Base-by-base conservation (phyloP, 2,888 invertebrate genomes). In the Xestia sexstrigata region DNA sequence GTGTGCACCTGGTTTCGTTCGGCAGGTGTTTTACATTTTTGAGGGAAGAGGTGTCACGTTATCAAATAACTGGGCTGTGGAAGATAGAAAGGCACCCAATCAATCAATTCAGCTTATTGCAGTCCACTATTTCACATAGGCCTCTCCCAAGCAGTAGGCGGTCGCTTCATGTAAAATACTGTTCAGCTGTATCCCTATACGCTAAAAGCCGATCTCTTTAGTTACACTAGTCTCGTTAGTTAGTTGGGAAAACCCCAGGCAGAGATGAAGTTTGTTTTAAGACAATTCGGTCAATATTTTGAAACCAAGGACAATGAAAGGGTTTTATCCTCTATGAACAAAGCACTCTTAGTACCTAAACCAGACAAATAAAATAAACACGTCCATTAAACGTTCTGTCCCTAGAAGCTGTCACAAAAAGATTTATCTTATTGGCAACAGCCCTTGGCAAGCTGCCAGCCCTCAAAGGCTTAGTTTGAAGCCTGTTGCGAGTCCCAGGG, bases 351-450 rank as follows among this genome's bases (percentile, higher is more conserved):
- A 9, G 39, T 30, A 30, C 23, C 9, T 17, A 63, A 26, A 58
- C 17, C 20, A 71, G 49, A 79, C 30, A 69, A 62, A 67, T 63
- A 62, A 47, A 71, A 75, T 60, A 35, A 68, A 76, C 45, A 63
- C 68, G 35, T 52, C 47, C 5, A 68, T 71, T 69, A 70, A 80
- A 62, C 5, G 35, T 76, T 82, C 8, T 63, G 58, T 68, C 55
- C 35, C 47, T 42, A 26, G 58, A 58, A 72, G 70, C 65, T 74
- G 78, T 74, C 71, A 66, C 78, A 58, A 86, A 72, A 62, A 72
- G 55, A 83, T 85, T 71, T 67, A 82, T 82, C 62, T 86, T 78
- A 86, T 83, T 86, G 86, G 84, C 74, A 78, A 65, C 60, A 66
- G 52, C 62, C n/a, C 20, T 78, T 83, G 83, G 83, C 86, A 70